A percentile compares a stretch with the other conserved stretches of the same genome.
phyloP scores from a whole-genome alignment of 2,113 vertebrate genomes.

The pig (Sus scrofa) region T2T-Sscrofa CM000822.6:21252501-21253000 shows the following conservation, averaged over 20 bases:
- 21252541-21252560: not conserved
- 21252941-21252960: not conserved
- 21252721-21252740: too few relatives aligned
- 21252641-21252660: not conserved
- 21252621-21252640: not conserved
- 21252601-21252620: slow-evolving; percentile 33
- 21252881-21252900: not conserved
- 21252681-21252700: not conserved
- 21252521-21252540: not conserved
- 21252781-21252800: not conserved
- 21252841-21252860: not conserved
- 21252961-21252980: not conserved
- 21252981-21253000: not conserved
- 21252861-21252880: not conserved
- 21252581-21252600: not conserved
- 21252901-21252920: not conserved
- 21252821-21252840: not conserved
- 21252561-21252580: not conserved
- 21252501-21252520: rapidly evolving
- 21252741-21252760: not conserved
- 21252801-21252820: not conserved
- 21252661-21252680: not conserved
- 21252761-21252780: not conserved
- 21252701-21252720: too few relatives aligned
- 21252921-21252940: not conserved